Percentiles rank a stretch among this genome's conserved stretches.
These are phyloP conservation scores for Archaeoteleia sp. DNA, from an alignment of 2,888 invertebrate species.

Conservation along the genomic window DNA sequence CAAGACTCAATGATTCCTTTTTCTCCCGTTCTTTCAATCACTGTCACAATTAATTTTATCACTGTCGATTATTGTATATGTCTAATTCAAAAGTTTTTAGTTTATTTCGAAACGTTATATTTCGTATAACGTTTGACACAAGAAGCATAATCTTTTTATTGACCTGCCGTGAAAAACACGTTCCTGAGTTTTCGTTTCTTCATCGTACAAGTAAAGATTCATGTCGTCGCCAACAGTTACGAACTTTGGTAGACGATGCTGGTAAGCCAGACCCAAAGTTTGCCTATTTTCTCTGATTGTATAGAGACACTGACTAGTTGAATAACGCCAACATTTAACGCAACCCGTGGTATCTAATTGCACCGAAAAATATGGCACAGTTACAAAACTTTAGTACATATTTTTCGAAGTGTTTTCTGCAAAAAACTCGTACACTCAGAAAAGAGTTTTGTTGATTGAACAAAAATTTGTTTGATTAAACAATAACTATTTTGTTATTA, in stretches of 20 bases:
- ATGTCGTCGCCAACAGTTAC: conserved; percentile 81
- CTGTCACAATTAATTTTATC: too few relatives aligned
- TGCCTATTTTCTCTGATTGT: conserved; percentile 81
- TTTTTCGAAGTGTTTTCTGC: too few relatives aligned
- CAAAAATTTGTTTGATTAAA: too few relatives aligned
- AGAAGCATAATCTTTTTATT: conserved; percentile 19
- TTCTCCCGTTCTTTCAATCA: too few relatives aligned
- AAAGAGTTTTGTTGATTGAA: too few relatives aligned
- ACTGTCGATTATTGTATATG: too few relatives aligned
- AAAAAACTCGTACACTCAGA: too few relatives aligned
- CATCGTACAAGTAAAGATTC: conserved; percentile 81
- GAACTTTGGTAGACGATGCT: conserved; percentile 78
- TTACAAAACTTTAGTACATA: too few relatives aligned
- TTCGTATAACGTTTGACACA: too few relatives aligned
- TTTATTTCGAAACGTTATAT: neutral
- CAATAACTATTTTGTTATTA: too few relatives aligned
- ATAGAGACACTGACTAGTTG: conserved; percentile 79
- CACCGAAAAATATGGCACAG: neutral
- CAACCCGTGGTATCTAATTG: conserved; percentile 78
- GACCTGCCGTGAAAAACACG: conserved; percentile 79
- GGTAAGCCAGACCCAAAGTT: conserved; percentile 80
- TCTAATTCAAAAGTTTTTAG: too few relatives aligned
- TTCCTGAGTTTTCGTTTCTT: conserved; percentile 81
- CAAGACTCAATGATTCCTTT: too few relatives aligned
- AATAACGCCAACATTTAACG: conserved; percentile 83